These are phyloP conservation scores for Vireo altiloquus DNA, from an alignment of 2,113 vertebrate genomes.

Conservation along the genomic window DNA sequence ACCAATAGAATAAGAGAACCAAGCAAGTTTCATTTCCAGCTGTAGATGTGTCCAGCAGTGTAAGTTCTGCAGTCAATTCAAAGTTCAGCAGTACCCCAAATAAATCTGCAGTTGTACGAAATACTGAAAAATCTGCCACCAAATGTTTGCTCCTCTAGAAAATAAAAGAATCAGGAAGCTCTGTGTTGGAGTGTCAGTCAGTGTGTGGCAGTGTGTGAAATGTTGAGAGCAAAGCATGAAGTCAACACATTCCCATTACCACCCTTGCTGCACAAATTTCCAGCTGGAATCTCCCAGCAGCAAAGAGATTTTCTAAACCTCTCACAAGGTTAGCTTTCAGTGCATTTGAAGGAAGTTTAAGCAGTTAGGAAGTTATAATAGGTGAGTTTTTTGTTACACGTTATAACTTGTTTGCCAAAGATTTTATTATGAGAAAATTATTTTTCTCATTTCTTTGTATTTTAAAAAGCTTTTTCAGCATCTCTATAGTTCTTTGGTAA, in stretches of 20 bases:
- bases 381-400: neutral
- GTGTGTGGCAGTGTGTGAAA: neutral
- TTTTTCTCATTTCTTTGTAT: conserved; percentile 49
- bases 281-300: neutral
- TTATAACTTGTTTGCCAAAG: conserved; percentile 24
- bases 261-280: neutral
- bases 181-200: neutral
- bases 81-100: neutral
- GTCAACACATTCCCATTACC: neutral
- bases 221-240: neutral
- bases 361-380: conserved; percentile 20
- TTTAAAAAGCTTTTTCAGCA: conserved; percentile 44
- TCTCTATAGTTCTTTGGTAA: conserved; percentile 6
- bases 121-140: neutral
- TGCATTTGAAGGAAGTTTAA: neutral
- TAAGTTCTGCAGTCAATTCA: neutral
- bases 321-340: neutral
- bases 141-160: neutral
- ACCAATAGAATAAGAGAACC: neutral
- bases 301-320: neutral
- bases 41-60: neutral
- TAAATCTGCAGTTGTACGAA: neutral
- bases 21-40: neutral
- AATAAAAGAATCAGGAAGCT: neutral
- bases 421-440: conserved; percentile 49